Conservation (phyloP, 2,888 invertebrate species). For the Pocota personata region DNA sequence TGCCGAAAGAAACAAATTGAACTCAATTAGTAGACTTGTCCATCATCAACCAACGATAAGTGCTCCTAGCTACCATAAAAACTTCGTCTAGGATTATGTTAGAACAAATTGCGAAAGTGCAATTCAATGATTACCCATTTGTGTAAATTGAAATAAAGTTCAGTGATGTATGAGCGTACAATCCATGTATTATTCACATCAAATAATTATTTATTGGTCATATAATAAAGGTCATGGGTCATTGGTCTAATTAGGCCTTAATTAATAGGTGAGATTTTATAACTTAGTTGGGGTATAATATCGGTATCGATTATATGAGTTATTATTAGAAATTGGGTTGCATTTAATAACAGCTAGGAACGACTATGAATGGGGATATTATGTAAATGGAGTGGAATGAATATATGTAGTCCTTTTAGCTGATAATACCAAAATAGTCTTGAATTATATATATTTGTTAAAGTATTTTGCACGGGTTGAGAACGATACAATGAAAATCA, state of each 20-base stretch:
- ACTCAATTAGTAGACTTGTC: no score
- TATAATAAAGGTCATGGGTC: background rate
- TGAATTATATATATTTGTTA: background rate
- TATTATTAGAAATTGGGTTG: background rate
- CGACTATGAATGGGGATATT: background rate
- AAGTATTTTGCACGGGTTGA: background rate
- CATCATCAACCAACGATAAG: no score
- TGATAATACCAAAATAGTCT: background rate
- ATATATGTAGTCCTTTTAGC: background rate
- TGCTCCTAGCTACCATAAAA: no score
- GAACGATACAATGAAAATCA: no score
- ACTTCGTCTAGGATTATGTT: no score
- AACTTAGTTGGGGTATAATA: background rate
- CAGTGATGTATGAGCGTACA: background rate
- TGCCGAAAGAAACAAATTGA: no score
- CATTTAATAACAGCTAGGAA: background rate
- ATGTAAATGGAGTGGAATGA: background rate
- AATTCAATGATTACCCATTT: background rate
- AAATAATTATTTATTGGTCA: background rate
- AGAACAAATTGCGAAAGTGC: no score
- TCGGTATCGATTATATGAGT: background rate
- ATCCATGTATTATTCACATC: background rate
- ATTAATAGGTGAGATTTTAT: background rate
- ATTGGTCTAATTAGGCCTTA: background rate
- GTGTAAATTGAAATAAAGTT: background rate